A percentile compares a stretch with the other conserved stretches of the same genome.
Evolutionary conservation across 2,888 invertebrate genomes (phyloP).

Genomic region (Dicyrtoma fusca): DNA sequence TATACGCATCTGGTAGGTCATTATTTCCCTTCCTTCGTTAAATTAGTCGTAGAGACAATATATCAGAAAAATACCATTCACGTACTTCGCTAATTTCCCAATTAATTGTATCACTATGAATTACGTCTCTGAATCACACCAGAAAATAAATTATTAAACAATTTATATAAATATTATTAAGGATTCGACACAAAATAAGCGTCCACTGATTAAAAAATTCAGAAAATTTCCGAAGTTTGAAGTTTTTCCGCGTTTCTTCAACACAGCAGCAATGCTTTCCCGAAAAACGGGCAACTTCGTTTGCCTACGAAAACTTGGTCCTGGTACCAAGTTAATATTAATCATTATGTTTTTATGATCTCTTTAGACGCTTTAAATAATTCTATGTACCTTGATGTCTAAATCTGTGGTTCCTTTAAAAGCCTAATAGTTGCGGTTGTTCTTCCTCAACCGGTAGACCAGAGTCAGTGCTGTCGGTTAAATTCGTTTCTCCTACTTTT

Average conservation of each 20-base stretch:
- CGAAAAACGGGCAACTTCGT: slow-evolving; percentile 71
- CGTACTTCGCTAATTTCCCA: no score
- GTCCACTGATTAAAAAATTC: slow-evolving; percentile 84
- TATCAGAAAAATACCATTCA: no score
- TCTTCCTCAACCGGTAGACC: slow-evolving; percentile 60
- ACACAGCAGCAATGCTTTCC: slow-evolving; percentile 74
- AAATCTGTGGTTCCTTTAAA: slow-evolving; percentile 66
- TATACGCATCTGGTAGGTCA: no score
- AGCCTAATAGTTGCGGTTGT: slow-evolving; percentile 18
- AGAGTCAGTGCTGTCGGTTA: slow-evolving; percentile 57
- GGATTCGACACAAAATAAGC: slow-evolving; percentile 85
- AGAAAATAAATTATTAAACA: not conserved
- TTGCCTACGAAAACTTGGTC: slow-evolving; percentile 65
- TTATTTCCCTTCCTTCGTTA: no score
- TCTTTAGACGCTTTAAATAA: no score
- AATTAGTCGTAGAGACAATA: no score
- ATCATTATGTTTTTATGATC: no score
- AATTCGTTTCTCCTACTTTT: slow-evolving; percentile 20
- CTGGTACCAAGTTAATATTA: no score
- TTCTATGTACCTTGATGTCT: slow-evolving; percentile 64
- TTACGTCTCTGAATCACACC: not conserved
- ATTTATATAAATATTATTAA: slow-evolving; percentile 42
- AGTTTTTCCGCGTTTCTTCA: slow-evolving; percentile 70
- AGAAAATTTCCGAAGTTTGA: slow-evolving; percentile 78
- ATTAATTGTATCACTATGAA: not conserved